Base-by-base conservation (phyloP, 1,140 invertebrate genomes). In the Solen grandis region DNA sequence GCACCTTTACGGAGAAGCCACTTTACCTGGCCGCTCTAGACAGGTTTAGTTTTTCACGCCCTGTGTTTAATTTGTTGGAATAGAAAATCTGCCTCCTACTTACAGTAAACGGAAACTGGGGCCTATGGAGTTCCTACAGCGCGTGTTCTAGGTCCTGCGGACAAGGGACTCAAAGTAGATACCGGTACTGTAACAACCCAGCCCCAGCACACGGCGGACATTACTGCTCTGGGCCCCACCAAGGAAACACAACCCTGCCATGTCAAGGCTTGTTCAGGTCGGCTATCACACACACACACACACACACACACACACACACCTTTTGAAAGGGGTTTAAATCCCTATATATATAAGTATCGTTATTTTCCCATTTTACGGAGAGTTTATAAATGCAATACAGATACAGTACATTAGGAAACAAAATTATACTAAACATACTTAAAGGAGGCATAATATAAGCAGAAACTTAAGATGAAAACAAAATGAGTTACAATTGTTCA, bases 81-180 rank as follows among this genome's bases (percentile, higher is more conserved):
- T n/a, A n/a, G n/a, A n/a, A n/a, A n/a, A n/a, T n/a, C n/a, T n/a
- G n/a, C n/a, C n/a, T n/a, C n/a, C n/a, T n/a, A n/a, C 25, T 85
- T 76, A 10, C 54, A 88, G 88, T 88, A 54, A 86, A 91, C 79
- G 90, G 90, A n/a, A 75, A 81, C 2, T 91, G 88, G 88, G 86
- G 85, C 29, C 29, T 63, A 19, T 91, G 90, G 90, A 60, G 79
- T 4, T 14, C 60, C 5, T 90, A 87, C 85, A 70, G 68, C 13
- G 59, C 59, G 16, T 91, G 90, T 78, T 86, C 84, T 2, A 76
- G 78, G 13, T 74, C 86, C 0, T 91, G 90, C 85, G 89, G 87
- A 1, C 54, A 33, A n/a, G 90, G 90, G 14, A 65, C 62, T 10
- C 70, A 82, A n/a, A 60, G 59, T 29, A 84, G 89, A 60, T 77